phyloP scores from a whole-genome alignment of 2,888 invertebrate genomes.

The Synergus laeviventris region DNA sequence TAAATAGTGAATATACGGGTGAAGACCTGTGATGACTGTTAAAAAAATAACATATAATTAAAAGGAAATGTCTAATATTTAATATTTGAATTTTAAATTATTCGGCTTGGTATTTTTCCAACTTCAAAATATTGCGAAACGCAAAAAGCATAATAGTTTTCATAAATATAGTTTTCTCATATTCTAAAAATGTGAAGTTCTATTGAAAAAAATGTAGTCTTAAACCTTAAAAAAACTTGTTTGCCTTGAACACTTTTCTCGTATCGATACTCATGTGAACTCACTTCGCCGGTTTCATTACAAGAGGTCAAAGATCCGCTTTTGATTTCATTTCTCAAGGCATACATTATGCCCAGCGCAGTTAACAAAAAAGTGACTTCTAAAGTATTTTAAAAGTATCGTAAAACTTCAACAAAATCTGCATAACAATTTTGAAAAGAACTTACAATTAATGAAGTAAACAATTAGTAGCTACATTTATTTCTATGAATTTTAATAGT shows the following conservation, averaged over 20 bases:
- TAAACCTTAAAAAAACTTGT: conserved; percentile 19
- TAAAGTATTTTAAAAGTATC: background rate
- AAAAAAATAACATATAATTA: too few species aligned
- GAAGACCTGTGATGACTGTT: too few species aligned
- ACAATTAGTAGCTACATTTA: too few species aligned
- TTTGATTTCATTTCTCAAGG: conserved; percentile 16
- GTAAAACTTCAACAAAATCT: background rate
- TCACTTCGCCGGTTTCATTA: conserved; percentile 22
- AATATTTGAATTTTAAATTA: too few species aligned
- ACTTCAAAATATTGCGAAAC: background rate
- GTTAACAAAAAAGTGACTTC: background rate
- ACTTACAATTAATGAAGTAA: too few species aligned
- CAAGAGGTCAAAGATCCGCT: conserved; percentile 31
- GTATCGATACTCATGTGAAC: conserved; percentile 9
- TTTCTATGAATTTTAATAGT: background rate
- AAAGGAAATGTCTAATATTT: too few species aligned
- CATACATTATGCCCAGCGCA: conserved; percentile 4
- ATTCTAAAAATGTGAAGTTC: background rate
- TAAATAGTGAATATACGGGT: too few species aligned
- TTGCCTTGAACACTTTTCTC: conserved; percentile 33
- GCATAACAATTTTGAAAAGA: too few species aligned
- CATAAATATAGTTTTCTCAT: background rate
- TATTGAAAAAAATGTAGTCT: background rate
- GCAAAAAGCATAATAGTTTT: background rate
- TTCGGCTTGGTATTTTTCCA: too few species aligned